phyloP scores from a whole-genome alignment of 53 echinoderm and acorn worm genomes.

The Arbacia lixula region DNA sequence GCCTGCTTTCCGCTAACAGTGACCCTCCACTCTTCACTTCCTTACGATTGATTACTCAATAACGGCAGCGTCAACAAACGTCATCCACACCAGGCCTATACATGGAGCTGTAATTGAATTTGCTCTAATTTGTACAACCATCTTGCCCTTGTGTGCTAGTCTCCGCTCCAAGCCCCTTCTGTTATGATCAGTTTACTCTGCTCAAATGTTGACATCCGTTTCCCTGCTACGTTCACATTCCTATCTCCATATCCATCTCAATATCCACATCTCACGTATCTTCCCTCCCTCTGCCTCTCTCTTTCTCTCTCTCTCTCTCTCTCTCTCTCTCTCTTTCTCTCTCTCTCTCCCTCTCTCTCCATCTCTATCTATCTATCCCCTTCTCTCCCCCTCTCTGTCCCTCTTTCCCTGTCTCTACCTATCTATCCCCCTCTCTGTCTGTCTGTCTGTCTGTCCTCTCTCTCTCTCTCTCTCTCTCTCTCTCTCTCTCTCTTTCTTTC shows the following conservation, averaged over 20 bases:
- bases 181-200: too few relatives aligned
- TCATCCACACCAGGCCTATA: slow-evolving; percentile 39
- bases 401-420: not conserved
- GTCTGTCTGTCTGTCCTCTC: not conserved
- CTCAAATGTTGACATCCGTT: too few relatives aligned
- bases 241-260: not conserved
- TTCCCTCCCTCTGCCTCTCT: not conserved
- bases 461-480: not conserved
- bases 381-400: not conserved
- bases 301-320: not conserved
- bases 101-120: slow-evolving; percentile 31
- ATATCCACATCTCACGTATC: too few relatives aligned
- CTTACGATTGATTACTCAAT: slow-evolving; percentile 28
- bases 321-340: not conserved
- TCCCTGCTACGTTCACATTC: too few relatives aligned
- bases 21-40: slow-evolving; percentile 24
- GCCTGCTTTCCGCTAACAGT: too few relatives aligned
- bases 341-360: not conserved
- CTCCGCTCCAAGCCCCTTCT: too few relatives aligned
- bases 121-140: slow-evolving; percentile 40
- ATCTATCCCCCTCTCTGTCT: not conserved
- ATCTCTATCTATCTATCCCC: not conserved
- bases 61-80: slow-evolving; percentile 27
- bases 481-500: not conserved
- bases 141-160: slow-evolving; percentile 32